phyloP scores from a whole-genome alignment of 2,113 vertebrate genomes.

The Pomatorhinus ruficollis region DNA sequence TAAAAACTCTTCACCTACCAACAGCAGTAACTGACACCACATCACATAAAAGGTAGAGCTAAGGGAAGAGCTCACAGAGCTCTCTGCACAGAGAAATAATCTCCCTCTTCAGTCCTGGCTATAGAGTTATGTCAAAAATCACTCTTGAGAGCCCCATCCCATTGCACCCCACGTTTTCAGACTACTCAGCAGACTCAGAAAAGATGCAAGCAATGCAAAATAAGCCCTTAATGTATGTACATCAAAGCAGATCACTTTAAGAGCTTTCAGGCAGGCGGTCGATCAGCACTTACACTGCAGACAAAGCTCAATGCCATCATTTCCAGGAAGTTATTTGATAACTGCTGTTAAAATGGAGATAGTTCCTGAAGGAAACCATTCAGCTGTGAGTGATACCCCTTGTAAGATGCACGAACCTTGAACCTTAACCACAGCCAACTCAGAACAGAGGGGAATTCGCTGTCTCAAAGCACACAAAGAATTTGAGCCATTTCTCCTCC shows the following conservation, averaged over 20 bases:
- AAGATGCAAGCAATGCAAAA: neutral
- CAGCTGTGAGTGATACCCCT: neutral
- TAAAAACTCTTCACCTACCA: neutral
- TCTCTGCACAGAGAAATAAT: neutral
- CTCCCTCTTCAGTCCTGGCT: neutral
- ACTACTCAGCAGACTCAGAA: neutral
- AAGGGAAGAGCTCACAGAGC: neutral
- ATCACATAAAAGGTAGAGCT: rapidly evolving
- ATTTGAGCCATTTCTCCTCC: neutral
- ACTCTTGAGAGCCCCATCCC: neutral
- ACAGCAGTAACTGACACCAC: rapidly evolving
- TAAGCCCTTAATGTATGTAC: neutral
- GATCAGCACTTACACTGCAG: neutral
- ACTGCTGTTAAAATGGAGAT: neutral
- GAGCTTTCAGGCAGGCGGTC: neutral
- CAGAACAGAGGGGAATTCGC: neutral
- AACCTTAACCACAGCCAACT: neutral
- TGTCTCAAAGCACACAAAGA: neutral
- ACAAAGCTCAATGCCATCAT: neutral
- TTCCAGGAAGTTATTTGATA: neutral
- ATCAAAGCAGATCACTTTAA: neutral
- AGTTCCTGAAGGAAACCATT: neutral
- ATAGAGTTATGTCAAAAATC: neutral
- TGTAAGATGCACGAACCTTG: neutral
- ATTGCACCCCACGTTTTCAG: neutral